A percentile compares a stretch with the other conserved stretches of the same genome.
phyloP scores from a whole-genome alignment of 2,797 vertebrate species.

The Pseudochirops cupreus region DNA sequence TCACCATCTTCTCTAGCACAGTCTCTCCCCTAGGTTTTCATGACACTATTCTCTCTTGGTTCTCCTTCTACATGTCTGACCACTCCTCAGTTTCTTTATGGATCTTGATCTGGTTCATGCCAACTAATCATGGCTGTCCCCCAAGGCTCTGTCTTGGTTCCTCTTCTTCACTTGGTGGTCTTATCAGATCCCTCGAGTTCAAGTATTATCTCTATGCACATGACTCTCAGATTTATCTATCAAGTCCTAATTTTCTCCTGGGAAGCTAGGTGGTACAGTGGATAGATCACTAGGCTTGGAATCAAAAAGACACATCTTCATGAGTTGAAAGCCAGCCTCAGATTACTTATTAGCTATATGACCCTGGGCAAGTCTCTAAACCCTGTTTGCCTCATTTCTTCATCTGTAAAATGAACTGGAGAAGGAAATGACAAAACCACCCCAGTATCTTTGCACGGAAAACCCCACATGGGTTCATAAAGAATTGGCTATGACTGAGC shows the following conservation, averaged over 20 bases:
- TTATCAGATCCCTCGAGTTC: background rate
- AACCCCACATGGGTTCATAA: background rate
- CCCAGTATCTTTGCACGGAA: background rate
- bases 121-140: background rate
- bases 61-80: background rate
- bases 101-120: background rate
- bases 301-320: background rate
- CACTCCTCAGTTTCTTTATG: background rate
- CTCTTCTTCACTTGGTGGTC: background rate
- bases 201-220: background rate
- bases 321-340: background rate
- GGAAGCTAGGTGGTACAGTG: background rate
- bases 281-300: too few species aligned
- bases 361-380: background rate
- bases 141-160: background rate
- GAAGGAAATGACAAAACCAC: too few species aligned
- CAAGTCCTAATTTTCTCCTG: background rate
- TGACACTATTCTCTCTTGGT: background rate
- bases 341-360: background rate
- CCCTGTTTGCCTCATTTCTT: background rate
- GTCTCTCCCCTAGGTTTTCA: background rate
- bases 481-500: background rate
- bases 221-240: background rate
- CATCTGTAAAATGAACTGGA: background rate
- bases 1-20: background rate